Evolutionary conservation across 2,888 invertebrate species (phyloP), one percentile per base, ranked within the genome.

Genomic region (Griposia aprilina): DNA sequence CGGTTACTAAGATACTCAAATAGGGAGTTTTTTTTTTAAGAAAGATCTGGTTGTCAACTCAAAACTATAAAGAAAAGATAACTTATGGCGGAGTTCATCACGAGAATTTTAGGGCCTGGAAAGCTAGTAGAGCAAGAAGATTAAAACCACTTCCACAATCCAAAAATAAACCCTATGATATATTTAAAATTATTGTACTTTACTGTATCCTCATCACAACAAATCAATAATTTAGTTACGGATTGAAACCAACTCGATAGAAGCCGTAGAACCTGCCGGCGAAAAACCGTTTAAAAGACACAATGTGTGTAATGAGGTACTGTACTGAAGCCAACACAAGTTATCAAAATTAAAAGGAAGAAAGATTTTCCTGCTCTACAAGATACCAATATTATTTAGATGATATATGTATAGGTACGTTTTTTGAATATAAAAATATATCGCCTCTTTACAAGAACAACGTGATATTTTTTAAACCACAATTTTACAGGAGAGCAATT

Each of bases 281-380:
- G 62, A 62, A 81, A 74, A 83, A 80, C n/a, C 55, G 15, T 74
- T 75, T 59, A 63, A 8, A 50, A 73, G 57, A 70, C 66, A 83
- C 48, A 66, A 67, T 84, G 67, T 69, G 62, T 74, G 15, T 36
- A 50, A 26, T 52, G 52, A 82, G 48, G 15, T 23, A 55, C 50
- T 30, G 15, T 23, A 55, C 50, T 30, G 65, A 81, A 83, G 77
- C 71, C 83, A 59, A 74, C 41, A 45, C 71, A 74, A 26, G 10
- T 78, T 50, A 30, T n/a, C 36, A 63, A 76, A 55, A 59, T 65
- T 67, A 68, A 50, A 65, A 26, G 0, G 5, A 65, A 30, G 17
- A 62, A 66, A 15, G 0, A 60, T 36, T 63, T 78, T 65, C n/a
- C 63, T 63, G 17, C 26, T 60, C 20, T 48, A 52, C 23, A 36